Evolutionary conservation across 2,888 invertebrate species (phyloP).

Genomic region (Cephalotes varians): DNA sequence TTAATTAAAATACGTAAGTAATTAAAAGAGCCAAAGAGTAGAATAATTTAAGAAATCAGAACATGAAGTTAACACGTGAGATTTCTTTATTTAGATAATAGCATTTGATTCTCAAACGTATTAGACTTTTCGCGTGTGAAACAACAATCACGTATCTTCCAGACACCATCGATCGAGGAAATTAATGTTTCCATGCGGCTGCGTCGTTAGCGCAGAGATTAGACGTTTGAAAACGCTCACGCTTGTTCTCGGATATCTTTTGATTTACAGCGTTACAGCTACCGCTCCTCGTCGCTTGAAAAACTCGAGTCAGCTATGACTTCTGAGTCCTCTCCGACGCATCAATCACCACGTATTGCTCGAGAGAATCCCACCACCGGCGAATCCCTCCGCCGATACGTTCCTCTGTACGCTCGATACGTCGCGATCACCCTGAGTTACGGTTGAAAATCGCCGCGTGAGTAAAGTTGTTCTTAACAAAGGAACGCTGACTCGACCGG

Average conservation of each 20-base stretch:
- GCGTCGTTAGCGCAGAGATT: neutral
- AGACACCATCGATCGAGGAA: neutral
- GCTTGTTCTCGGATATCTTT: neutral
- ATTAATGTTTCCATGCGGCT: neutral
- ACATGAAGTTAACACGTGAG: neutral
- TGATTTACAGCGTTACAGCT: constrained; percentile 17
- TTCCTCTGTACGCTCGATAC: constrained; percentile 24
- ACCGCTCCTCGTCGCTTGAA: constrained; percentile 6
- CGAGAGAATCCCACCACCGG: constrained; percentile 4
- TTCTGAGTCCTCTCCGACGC: constrained; percentile 46
- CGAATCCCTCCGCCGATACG: neutral
- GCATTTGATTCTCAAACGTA: neutral
- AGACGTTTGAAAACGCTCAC: constrained; percentile 16
- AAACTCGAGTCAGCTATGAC: constrained; percentile 39
- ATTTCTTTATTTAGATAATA: neutral
- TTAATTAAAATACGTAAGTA: neutral
- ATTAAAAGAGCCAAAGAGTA: neutral
- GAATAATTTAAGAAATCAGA: neutral
- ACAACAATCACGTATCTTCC: neutral
- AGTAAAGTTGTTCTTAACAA: constrained; percentile 79
- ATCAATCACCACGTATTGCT: constrained; percentile 71
- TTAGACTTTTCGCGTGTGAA: neutral
- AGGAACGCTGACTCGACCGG: constrained; percentile 76
- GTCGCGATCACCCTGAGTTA: constrained; percentile 56
- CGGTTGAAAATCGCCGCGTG: constrained; percentile 66